Conservation (phyloP, 2,113 vertebrate species). For the Podocnemis expansa region DNA sequence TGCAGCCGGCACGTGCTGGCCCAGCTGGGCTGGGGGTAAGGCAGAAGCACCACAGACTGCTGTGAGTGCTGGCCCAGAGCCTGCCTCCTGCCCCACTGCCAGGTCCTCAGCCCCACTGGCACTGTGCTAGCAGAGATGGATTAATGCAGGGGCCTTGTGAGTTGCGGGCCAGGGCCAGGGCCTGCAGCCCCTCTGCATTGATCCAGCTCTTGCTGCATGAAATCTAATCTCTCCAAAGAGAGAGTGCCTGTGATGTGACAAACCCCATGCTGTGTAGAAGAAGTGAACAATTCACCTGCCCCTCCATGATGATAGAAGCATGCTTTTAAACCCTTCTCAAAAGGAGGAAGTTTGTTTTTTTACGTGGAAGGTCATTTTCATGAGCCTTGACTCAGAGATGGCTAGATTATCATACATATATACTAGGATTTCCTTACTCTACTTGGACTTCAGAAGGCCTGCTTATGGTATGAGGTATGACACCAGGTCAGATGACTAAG, state of each 20-base stretch:
- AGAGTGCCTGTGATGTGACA: too few species aligned
- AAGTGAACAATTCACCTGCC: background rate
- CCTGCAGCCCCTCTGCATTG: too few species aligned
- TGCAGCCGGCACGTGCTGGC: too few species aligned
- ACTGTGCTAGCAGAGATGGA: too few species aligned
- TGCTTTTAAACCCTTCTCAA: fast-evolving
- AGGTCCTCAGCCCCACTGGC: too few species aligned
- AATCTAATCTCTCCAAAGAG: background rate
- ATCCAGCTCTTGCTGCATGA: too few species aligned
- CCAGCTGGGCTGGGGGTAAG: too few species aligned
- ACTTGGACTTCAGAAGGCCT: background rate
- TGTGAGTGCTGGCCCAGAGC: too few species aligned
- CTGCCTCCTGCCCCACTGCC: too few species aligned
- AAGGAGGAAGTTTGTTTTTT: fast-evolving
- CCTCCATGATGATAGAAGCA: fast-evolving
- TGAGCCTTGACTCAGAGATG: background rate
- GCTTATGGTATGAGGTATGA: background rate
- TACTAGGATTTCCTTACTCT: background rate
- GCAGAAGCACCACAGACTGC: too few species aligned
- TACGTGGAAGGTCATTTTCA: background rate
- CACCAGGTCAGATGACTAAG: background rate
- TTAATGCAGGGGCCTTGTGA: too few species aligned
- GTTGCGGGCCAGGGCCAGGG: too few species aligned
- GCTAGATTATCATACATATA: fast-evolving
- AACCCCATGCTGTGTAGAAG: background rate